phyloP scores from a whole-genome alignment of 2,113 vertebrate genomes.

The Petrocephalus microphthalmus region DNA sequence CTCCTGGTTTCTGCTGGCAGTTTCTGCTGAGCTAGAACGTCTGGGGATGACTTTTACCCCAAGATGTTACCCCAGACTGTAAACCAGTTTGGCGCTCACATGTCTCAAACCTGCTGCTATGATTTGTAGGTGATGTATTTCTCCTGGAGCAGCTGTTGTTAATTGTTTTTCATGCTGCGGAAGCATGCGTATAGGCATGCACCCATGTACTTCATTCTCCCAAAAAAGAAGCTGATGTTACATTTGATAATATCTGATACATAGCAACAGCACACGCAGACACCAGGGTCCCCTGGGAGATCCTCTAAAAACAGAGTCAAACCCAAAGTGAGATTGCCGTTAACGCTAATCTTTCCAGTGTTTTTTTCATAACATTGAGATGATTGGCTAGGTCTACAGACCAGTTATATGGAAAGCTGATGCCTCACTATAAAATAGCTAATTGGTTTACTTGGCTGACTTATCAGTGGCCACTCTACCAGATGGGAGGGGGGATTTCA shows the following conservation, averaged over 20 bases:
- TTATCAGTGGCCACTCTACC: neutral
- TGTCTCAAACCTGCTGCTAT: neutral
- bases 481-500: neutral
- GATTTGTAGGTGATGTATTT: constrained; percentile 6
- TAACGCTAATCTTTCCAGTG: neutral
- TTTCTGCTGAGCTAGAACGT: neutral
- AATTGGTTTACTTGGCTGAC: neutral
- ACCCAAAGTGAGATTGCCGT: neutral
- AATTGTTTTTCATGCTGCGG: neutral
- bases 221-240: neutral
- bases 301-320: neutral
- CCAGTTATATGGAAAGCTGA: neutral
- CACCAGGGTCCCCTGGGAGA: neutral
- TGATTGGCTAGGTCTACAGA: neutral
- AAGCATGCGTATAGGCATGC: neutral
- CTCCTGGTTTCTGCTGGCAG: neutral
- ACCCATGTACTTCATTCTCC: neutral
- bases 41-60: neutral
- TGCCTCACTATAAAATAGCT: neutral
- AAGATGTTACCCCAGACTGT: neutral
- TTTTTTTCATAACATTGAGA: neutral
- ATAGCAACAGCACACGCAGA: neutral
- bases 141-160: neutral
- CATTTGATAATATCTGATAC: neutral
- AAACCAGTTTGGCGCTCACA: neutral